A percentile compares a stretch with the other conserved stretches of the same genome.
Evolutionary conservation across 2,888 invertebrate species (phyloP).

Genomic region (Tortrix viridana): DNA sequence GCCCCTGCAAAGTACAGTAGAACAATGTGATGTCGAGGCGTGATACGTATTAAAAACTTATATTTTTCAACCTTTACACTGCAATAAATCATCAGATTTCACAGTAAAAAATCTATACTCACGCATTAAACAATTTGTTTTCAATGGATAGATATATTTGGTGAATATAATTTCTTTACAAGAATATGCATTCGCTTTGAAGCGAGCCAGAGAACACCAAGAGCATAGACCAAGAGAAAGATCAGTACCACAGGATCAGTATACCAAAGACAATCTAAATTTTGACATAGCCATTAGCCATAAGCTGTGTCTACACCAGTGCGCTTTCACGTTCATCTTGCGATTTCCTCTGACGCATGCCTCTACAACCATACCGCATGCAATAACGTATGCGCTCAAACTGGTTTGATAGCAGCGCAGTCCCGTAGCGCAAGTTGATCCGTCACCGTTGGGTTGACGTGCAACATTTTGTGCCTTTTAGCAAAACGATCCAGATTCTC

Average conservation of each 20-base stretch:
- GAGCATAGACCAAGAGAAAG: slow-evolving; percentile 40
- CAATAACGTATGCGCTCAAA: too few species aligned
- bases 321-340: too few species aligned
- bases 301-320: slow-evolving; percentile 22
- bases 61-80: slow-evolving; percentile 36
- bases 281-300: slow-evolving; percentile 27
- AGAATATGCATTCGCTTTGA: slow-evolving; percentile 48
- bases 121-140: slow-evolving; percentile 48
- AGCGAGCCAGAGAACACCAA: slow-evolving; percentile 47
- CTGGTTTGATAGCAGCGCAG: too few species aligned
- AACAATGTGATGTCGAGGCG: slow-evolving; percentile 36
- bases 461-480: too few species aligned
- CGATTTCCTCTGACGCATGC: too few species aligned
- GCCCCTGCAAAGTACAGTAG: slow-evolving; percentile 41
- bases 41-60: slow-evolving; percentile 25
- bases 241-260: too few species aligned
- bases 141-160: slow-evolving; percentile 31
- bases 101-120: slow-evolving; percentile 38
- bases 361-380: too few species aligned
- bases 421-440: too few species aligned
- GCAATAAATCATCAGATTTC: slow-evolving; percentile 5
- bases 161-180: slow-evolving; percentile 46
- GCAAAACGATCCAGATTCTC: too few species aligned
- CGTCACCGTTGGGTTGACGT: too few species aligned
- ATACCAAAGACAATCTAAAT: slow-evolving; percentile 30